Conservation (phyloP, 2,113 vertebrate species). For the Varanus komodoensis region DNA sequence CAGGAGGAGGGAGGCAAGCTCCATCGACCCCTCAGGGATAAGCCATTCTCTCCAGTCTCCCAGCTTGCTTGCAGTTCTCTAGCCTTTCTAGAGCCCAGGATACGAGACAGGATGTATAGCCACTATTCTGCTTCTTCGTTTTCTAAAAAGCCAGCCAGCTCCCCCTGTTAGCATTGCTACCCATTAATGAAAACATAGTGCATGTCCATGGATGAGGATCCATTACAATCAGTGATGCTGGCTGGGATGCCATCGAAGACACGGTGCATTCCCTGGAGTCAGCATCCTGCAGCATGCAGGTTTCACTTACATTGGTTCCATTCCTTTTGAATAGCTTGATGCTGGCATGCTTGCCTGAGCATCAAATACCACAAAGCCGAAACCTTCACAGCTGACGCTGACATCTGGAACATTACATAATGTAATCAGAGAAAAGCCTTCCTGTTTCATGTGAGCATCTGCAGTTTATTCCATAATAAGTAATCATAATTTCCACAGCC, state of each 20-base stretch:
- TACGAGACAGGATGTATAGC: too few species aligned
- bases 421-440: background rate
- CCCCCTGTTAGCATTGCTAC: too few species aligned
- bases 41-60: too few species aligned
- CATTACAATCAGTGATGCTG: background rate
- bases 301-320: constrained; percentile 68
- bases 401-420: constrained; percentile 15
- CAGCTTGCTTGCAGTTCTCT: too few species aligned
- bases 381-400: background rate
- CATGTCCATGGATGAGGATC: background rate
- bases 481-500: background rate
- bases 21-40: too few species aligned
- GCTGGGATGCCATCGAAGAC: background rate
- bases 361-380: constrained; percentile 62
- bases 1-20: too few species aligned
- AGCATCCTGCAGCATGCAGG: constrained; percentile 59
- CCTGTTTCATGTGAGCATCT: background rate
- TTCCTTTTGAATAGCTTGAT: constrained; percentile 64
- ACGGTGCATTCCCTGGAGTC: constrained; percentile 50
- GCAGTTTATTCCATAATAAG: background rate
- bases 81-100: too few species aligned
- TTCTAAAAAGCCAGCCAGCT: too few species aligned
- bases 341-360: constrained; percentile 71
- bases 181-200: too few species aligned
- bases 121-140: too few species aligned